Evolutionary conservation across 2,888 invertebrate species (phyloP).

Genomic region (Yponomeuta malinellus): DNA sequence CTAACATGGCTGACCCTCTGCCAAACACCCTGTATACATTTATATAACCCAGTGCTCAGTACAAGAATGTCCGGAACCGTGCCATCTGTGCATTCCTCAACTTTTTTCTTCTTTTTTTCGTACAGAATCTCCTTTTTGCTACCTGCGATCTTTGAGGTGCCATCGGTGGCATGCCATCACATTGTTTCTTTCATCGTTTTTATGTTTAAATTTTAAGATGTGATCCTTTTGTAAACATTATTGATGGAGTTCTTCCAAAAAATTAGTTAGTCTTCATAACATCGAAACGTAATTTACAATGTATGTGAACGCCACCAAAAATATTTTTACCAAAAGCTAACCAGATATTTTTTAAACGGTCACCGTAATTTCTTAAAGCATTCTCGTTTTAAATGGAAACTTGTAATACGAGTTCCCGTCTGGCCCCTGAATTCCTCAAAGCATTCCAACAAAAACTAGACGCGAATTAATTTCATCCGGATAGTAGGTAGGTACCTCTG

Average conservation of each 20-base stretch:
- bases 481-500: slow-evolving; percentile 71
- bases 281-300: not conserved
- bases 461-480: slow-evolving; percentile 72
- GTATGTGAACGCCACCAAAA: not conserved
- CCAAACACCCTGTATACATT: slow-evolving; percentile 10
- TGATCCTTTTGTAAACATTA: not conserved
- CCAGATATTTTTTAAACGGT: slow-evolving; percentile 9
- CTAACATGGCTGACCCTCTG: too few species aligned
- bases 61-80: slow-evolving; percentile 60
- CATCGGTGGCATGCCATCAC: slow-evolving; percentile 21
- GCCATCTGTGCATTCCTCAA: slow-evolving; percentile 70
- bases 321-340: not conserved
- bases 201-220: slow-evolving; percentile 19
- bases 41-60: slow-evolving; percentile 18
- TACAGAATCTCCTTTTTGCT: slow-evolving; percentile 53
- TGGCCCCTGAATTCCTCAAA: slow-evolving; percentile 12
- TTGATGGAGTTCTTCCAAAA: not conserved
- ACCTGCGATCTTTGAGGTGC: slow-evolving; percentile 58
- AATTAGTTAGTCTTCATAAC: not conserved
- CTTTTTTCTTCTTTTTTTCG: slow-evolving; percentile 51
- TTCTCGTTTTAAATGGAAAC: slow-evolving; percentile 12
- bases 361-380: slow-evolving; percentile 12
- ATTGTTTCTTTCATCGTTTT: slow-evolving; percentile 40
- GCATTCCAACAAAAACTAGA: slow-evolving; percentile 54
- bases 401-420: slow-evolving; percentile 13